Percentiles rank a stretch among this genome's conserved stretches.
phyloP scores from a whole-genome alignment of 2,113 vertebrate species.

The Brachionichthys hirsutus region DNA sequence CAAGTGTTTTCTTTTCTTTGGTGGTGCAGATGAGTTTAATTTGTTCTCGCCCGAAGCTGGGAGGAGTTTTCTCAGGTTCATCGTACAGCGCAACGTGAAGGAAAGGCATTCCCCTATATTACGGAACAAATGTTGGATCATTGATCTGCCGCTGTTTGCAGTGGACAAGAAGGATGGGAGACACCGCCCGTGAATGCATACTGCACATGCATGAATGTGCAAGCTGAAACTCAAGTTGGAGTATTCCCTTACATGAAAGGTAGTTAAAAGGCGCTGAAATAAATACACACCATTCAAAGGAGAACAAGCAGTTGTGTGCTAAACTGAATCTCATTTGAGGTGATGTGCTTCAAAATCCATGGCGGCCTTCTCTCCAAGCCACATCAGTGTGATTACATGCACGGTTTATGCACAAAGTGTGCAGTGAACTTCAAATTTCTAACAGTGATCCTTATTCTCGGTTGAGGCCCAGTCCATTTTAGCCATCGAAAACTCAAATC shows the following conservation, averaged over 20 bases:
- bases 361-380: conserved; percentile 12
- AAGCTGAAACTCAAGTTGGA: not conserved
- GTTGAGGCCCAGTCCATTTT: conserved; percentile 14
- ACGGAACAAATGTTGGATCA: conserved; percentile 34
- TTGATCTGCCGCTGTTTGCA: conserved; percentile 20
- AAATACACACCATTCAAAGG: not conserved
- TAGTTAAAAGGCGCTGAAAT: too few relatives aligned
- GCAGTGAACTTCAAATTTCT: conserved; percentile 48
- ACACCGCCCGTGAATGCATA: not conserved
- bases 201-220: not conserved
- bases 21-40: not conserved
- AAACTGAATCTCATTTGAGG: conserved; percentile 10
- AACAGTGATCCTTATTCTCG: conserved; percentile 30
- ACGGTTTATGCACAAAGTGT: conserved; percentile 57
- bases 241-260: too few relatives aligned
- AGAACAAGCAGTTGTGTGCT: not conserved
- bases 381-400: conserved; percentile 49
- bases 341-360: conserved; percentile 37
- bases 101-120: conserved; percentile 39
- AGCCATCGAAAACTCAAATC: conserved; percentile 38
- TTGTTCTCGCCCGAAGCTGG: not conserved
- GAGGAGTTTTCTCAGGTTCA: conserved; percentile 7
- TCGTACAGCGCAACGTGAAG: not conserved
- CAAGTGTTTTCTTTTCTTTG: not conserved
- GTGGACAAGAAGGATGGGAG: not conserved